Evolutionary conservation across 2,888 invertebrate genomes (phyloP).

Genomic region (Rhogogaster chlorosoma): DNA sequence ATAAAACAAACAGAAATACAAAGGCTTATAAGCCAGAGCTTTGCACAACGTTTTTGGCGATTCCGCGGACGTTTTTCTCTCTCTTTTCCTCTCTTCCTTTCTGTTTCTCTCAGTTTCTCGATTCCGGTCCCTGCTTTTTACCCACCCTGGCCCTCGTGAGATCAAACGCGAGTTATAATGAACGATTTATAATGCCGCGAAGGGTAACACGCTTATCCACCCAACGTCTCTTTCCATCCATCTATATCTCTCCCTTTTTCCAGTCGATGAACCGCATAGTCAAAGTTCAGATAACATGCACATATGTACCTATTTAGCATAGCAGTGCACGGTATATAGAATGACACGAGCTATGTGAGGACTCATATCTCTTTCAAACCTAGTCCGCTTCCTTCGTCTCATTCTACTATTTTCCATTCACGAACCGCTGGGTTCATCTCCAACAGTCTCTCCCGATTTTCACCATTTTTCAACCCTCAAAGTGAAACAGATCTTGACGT

Average conservation of each 20-base stretch:
- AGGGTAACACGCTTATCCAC: conserved; percentile 12
- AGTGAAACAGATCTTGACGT: not conserved
- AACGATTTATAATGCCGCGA: conserved; percentile 10
- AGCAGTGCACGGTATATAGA: not conserved
- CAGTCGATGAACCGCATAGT: not conserved
- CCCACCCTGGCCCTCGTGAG: not conserved
- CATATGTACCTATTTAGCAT: not conserved
- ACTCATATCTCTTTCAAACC: conserved; percentile 14
- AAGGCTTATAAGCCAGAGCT: conserved; percentile 15
- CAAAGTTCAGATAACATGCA: conserved; percentile 13
- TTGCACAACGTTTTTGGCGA: not conserved
- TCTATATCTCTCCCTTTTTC: not conserved
- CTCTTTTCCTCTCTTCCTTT: not conserved
- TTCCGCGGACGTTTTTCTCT: not conserved
- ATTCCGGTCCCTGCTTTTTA: not conserved
- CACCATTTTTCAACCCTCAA: conserved; percentile 11
- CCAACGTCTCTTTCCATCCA: not conserved
- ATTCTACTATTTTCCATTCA: conserved; percentile 1
- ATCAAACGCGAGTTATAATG: not conserved
- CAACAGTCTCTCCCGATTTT: not conserved
- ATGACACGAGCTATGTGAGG: not conserved
- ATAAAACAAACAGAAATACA: conserved; percentile 29
- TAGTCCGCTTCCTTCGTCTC: not conserved
- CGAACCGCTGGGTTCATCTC: not conserved
- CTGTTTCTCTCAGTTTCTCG: not conserved